Base-by-base conservation (phyloP, 2,888 invertebrate genomes). In the Gandaritis pyraliata region DNA sequence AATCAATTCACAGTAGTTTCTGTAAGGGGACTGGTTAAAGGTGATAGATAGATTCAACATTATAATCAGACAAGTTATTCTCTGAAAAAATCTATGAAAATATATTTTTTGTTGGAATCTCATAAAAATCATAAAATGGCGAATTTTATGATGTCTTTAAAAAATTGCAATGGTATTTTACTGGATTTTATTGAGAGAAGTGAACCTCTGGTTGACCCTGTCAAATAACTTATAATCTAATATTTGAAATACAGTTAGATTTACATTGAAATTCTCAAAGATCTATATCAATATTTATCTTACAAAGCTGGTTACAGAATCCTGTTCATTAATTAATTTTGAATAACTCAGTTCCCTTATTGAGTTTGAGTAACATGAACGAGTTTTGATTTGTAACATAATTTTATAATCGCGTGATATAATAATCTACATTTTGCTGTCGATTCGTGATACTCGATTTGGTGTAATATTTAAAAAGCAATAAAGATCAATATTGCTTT, bases 271-370 rank as follows among this genome's bases (percentile, higher is more conserved):
- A 43, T 30, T 51, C 13, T 51, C 15, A 15, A 52, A 52, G 30
- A 43, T 43, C 43, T 15, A 29, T n/a, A 41, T 41, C 29, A 51
- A 51, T 51, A 51, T 51, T 51, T 41, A 30, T 33, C 11, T 16
- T 12, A 16, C 16, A 12, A 43, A 15, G 11, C 12, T 30, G 23
- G 52, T 16, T 33, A 43, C 13, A 15, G 16, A 30, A 52, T 41
- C n/a, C 10, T 43, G 29, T 52, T 52, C 30, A 48, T 18, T 51
- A 29, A 39, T 39, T 11, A 51, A 51, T 23, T 51, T 41, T 29
- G 51, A 51, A 39, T 51, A 41, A 51, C 23, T 18, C n/a, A 39
- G 18, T 23, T 23, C 23, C 36, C 15, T 15, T 13, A 49, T 49
- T 36, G 11, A 47, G 47, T 33, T 15, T n/a, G 30, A 15, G n/a